Base-by-base conservation (phyloP, 2,113 vertebrate species). In the Passer montanus region DNA sequence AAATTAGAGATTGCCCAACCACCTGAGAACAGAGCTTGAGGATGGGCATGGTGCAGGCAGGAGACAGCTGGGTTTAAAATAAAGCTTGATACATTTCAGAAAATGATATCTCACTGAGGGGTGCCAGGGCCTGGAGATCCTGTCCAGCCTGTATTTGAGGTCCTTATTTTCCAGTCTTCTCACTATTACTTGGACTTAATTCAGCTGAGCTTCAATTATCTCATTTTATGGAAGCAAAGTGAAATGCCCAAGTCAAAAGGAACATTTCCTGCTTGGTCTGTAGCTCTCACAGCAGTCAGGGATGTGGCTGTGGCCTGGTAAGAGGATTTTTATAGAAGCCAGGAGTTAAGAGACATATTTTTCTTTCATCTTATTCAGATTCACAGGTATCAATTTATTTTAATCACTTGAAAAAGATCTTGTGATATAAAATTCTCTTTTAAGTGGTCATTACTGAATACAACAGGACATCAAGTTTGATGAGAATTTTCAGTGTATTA, bases 401-500 rank as follows among this genome's bases (percentile, higher is more conserved):
- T 78, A 68, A 78, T 95, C 80, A 33, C 77, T 87, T 74, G 37
- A 31, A 75, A 72, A 74, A 81, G 84, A 28, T 64, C n/a, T 60
- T 88, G 73, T 78, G 69, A 68, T 91, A 13, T 6, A 52, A 3
- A 11, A 49, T 63, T 74, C 5, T 1, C 41, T 95, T 94, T 94
- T 78, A 84, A 91, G 93, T 81, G 87, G 87, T 73, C 49, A 24
- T 83, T 94, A 63, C 84, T 43, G 80, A 87, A 84, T 91, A 72
- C 63, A 62, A 21, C 15, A 68, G 69, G 56, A 52, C 49, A 58
- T 58, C 15, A 56, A 73, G 84, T 84, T 52, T 72, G 73, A 89
- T n/a, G 53, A 87, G 84, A 58, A 23, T 50, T 84, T 70, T 75
- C 41, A 21, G 69, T 13, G 41, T 60, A 16, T 60, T 15, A 92